These are phyloP conservation scores for Scalopus aquaticus DNA, from an alignment of 2,113 vertebrate genomes.

Conservation along the genomic window DNA sequence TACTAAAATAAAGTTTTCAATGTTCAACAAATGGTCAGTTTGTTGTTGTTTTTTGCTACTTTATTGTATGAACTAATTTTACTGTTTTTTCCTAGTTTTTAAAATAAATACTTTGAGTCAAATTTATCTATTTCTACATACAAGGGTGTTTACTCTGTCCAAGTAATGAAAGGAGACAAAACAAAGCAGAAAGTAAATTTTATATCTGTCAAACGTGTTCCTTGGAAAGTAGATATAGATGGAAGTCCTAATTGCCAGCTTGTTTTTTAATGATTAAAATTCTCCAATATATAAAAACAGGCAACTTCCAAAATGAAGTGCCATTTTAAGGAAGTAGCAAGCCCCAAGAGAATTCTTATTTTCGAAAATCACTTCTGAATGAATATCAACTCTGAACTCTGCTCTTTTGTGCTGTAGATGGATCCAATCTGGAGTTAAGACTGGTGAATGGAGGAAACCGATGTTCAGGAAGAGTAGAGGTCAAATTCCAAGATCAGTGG, in stretches of 20 bases:
- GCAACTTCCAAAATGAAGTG: neutral
- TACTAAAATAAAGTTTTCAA: conserved; percentile 20
- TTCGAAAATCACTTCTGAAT: neutral
- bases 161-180: neutral
- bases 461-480: conserved; percentile 83
- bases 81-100: neutral
- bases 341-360: neutral
- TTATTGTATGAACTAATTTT: neutral
- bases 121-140: neutral
- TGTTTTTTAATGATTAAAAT: neutral
- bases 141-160: neutral
- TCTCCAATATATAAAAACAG: neutral
- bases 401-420: conserved; percentile 30
- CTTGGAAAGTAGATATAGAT: neutral
- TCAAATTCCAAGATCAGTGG: conserved; percentile 82
- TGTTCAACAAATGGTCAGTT: neutral
- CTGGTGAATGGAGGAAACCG: conserved; percentile 62
- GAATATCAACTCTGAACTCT: neutral
- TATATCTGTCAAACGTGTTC: neutral
- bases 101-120: neutral
- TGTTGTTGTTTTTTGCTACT: neutral
- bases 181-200: conserved; percentile 26
- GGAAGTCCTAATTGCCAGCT: neutral
- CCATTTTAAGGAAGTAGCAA: neutral
- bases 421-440: conserved; percentile 78